Conservation (phyloP, 2,888 invertebrate species). For the Ormyrus labotus region DNA sequence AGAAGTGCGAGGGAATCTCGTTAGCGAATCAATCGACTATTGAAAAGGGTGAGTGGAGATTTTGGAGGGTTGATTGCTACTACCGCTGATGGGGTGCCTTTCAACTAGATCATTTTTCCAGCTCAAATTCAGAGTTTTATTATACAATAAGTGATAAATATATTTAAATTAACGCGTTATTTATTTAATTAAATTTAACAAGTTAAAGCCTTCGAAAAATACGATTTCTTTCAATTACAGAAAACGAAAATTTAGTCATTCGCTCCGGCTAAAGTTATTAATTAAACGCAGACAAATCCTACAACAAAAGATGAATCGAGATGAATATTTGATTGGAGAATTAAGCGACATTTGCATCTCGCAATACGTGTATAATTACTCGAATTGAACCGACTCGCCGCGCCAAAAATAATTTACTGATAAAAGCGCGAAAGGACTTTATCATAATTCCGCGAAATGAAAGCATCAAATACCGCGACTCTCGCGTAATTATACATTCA, state of each 20-base stretch:
- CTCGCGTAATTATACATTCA: neutral
- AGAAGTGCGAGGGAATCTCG: conserved; percentile 23
- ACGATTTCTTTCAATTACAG: too few relatives aligned
- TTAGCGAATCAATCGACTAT: conserved; percentile 40
- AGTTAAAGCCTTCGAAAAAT: too few relatives aligned
- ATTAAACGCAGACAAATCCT: neutral
- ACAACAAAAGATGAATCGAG: too few relatives aligned
- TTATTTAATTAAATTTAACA: too few relatives aligned
- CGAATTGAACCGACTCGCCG: conserved; percentile 1
- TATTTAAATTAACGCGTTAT: neutral
- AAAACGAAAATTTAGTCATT: too few relatives aligned
- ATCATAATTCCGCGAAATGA: neutral
- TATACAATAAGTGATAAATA: too few relatives aligned
- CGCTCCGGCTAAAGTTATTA: neutral
- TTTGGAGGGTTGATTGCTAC: neutral
- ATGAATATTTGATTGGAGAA: neutral
- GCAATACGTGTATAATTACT: neutral
- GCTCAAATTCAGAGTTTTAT: too few relatives aligned
- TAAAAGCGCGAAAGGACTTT: conserved; percentile 2
- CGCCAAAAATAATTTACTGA: conserved; percentile 20
- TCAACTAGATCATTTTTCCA: neutral
- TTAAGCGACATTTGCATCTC: neutral
- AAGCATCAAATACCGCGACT: neutral
- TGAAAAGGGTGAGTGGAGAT: conserved; percentile 16
- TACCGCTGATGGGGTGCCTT: neutral